Evolutionary conservation across 1,140 invertebrate species (phyloP).

Genomic region (Bombus consobrinus): DNA sequence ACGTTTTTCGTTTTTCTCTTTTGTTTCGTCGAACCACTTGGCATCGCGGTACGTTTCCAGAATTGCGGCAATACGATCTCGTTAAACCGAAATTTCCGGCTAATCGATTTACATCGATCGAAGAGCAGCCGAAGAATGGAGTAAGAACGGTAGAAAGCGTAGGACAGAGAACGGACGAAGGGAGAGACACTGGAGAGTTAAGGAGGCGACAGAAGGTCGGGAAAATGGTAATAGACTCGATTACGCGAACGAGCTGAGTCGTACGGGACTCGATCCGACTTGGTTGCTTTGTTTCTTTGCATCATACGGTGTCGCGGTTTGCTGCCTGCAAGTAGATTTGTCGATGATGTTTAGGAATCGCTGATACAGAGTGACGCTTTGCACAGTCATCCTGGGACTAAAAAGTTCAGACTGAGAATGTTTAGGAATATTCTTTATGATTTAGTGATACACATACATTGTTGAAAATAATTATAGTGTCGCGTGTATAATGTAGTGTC

Average conservation of each 20-base stretch:
- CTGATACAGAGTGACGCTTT: too few relatives aligned
- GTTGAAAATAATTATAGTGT: too few relatives aligned
- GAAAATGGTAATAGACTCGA: constrained; percentile 49
- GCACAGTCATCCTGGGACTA: too few relatives aligned
- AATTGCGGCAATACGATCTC: constrained; percentile 18
- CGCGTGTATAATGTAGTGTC: too few relatives aligned
- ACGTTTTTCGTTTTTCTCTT: too few relatives aligned
- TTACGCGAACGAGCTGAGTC: neutral
- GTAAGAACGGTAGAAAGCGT: neutral
- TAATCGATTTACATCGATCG: constrained; percentile 63
- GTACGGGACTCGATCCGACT: neutral
- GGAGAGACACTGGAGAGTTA: neutral
- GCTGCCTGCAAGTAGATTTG: too few relatives aligned
- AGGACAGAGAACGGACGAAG: neutral
- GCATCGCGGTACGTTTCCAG: neutral
- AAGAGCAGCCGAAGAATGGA: neutral
- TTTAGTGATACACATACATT: too few relatives aligned
- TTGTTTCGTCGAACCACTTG: too few relatives aligned
- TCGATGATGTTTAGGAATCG: too few relatives aligned
- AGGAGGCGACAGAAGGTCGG: neutral
- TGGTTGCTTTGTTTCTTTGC: constrained; percentile 7
- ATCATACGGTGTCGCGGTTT: neutral
- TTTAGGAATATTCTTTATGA: too few relatives aligned
- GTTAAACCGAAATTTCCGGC: constrained; percentile 59
- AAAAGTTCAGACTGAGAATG: too few relatives aligned